Evolutionary conservation across 2,888 invertebrate genomes (phyloP).

Genomic region (Athalia cordata): DNA sequence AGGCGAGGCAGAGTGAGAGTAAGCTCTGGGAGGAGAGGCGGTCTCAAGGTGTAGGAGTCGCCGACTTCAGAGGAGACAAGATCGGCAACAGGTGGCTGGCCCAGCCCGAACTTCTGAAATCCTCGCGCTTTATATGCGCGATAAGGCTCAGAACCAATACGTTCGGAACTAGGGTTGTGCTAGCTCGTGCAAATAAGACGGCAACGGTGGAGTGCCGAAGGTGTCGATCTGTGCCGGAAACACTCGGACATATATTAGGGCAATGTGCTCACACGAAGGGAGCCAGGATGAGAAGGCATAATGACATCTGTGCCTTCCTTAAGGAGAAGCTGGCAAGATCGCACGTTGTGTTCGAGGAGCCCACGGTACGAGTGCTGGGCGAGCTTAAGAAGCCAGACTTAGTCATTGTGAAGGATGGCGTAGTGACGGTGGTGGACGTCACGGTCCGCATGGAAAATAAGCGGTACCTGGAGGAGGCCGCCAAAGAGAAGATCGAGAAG

Average conservation of each 20-base stretch:
- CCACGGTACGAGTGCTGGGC: slow-evolving; percentile 37
- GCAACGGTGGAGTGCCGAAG: slow-evolving; percentile 53
- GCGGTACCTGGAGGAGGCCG: slow-evolving; percentile 53
- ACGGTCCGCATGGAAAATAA: slow-evolving; percentile 55
- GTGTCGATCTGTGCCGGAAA: slow-evolving; percentile 59
- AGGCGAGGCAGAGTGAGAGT: background rate
- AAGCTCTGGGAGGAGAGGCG: background rate
- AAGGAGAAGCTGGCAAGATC: background rate
- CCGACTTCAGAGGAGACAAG: slow-evolving; percentile 23
- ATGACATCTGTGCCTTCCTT: slow-evolving; percentile 43
- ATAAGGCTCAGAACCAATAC: slow-evolving; percentile 50
- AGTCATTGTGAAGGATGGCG: slow-evolving; percentile 55
- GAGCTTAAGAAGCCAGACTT: slow-evolving; percentile 62
- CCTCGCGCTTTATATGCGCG: slow-evolving; percentile 42
- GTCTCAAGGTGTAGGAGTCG: slow-evolving; percentile 35
- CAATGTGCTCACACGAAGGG: slow-evolving; percentile 48
- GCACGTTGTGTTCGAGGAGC: slow-evolving; percentile 21
- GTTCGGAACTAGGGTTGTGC: slow-evolving; percentile 43
- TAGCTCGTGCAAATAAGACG: background rate
- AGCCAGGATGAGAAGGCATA: slow-evolving; percentile 46
- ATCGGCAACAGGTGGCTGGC: slow-evolving; percentile 43
- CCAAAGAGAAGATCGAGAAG: slow-evolving; percentile 56
- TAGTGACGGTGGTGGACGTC: slow-evolving; percentile 61
- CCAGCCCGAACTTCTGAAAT: slow-evolving; percentile 21
- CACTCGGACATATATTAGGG: slow-evolving; percentile 63